Evolutionary conservation across 2,797 vertebrate genomes (phyloP).

Genomic region (Champsocephalus esox): DNA sequence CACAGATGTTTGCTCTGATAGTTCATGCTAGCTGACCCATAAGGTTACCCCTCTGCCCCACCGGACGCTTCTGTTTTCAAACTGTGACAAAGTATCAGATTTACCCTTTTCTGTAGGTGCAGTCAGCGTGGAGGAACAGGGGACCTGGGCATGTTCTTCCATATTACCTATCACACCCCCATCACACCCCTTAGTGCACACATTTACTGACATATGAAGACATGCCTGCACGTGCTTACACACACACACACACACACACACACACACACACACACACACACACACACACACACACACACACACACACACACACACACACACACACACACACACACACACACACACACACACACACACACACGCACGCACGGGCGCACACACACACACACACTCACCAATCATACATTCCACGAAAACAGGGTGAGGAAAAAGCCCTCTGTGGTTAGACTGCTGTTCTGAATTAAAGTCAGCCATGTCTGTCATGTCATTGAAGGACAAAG

Average conservation of each 20-base stretch:
- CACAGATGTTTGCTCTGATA: constrained; percentile 50
- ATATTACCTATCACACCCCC: constrained; percentile 47
- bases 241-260: constrained; percentile 17
- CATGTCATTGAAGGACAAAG: constrained; percentile 71
- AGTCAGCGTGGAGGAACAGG: constrained; percentile 61
- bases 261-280: constrained; percentile 8
- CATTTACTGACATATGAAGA: constrained; percentile 40
- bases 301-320: constrained; percentile 19
- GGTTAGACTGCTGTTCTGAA: constrained; percentile 34
- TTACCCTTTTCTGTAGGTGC: constrained; percentile 77
- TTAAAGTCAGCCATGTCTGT: constrained; percentile 32
- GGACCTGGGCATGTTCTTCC: constrained; percentile 53
- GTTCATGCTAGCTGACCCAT: constrained; percentile 77
- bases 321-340: not conserved
- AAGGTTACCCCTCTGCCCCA: constrained; percentile 66
- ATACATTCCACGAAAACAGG: constrained; percentile 16
- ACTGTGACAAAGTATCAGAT: constrained; percentile 84
- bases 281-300: not conserved
- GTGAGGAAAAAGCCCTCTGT: constrained; percentile 35
- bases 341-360: constrained; percentile 21
- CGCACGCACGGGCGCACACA: not conserved
- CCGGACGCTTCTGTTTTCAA: constrained; percentile 86
- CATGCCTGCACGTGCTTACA: constrained; percentile 17
- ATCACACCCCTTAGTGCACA: not conserved
- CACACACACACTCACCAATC: constrained; percentile 16